A percentile compares a stretch with the other conserved stretches of the same genome.
Conservation (phyloP, 2,113 vertebrate genomes). For the Copsychus sechellarum region DNA sequence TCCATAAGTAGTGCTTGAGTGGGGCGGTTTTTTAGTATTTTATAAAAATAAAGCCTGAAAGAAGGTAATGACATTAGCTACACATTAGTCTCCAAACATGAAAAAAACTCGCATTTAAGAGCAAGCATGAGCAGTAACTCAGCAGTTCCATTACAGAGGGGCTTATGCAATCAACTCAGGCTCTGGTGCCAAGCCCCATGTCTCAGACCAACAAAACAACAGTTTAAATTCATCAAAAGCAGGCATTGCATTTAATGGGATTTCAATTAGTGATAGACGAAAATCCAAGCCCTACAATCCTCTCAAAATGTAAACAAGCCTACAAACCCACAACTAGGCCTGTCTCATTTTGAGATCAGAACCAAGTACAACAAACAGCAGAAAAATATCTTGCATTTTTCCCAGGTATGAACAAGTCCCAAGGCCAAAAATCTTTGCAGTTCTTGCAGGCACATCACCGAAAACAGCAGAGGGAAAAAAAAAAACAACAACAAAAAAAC, state of each 20-base stretch:
- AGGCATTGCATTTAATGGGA: constrained; percentile 27
- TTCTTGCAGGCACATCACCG: not conserved
- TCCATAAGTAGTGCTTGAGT: not conserved
- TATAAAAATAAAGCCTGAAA: constrained; percentile 27
- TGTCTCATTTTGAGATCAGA: not conserved
- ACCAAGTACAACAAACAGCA: not conserved
- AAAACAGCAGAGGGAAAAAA: not conserved
- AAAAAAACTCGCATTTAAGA: not conserved
- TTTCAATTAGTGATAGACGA: constrained; percentile 26
- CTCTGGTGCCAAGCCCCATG: not conserved
- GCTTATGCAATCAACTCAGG: not conserved
- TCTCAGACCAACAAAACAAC: constrained; percentile 1
- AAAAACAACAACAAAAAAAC: no score
- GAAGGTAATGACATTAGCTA: constrained; percentile 34
- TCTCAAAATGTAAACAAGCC: constrained; percentile 5
- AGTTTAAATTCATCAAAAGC: constrained; percentile 31
- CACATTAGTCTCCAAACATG: not conserved
- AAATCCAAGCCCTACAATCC: constrained; percentile 12
- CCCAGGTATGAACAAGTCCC: not conserved
- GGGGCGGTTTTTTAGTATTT: not conserved
- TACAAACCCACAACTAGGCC: not conserved
- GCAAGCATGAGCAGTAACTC: constrained; percentile 34
- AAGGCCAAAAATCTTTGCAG: not conserved
- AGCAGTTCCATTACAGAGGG: constrained; percentile 18
- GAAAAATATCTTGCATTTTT: not conserved